Percentiles rank a stretch among this genome's conserved stretches.
phyloP scores from a whole-genome alignment of 2,888 invertebrate genomes.

The Phlogophora meticulosa region DNA sequence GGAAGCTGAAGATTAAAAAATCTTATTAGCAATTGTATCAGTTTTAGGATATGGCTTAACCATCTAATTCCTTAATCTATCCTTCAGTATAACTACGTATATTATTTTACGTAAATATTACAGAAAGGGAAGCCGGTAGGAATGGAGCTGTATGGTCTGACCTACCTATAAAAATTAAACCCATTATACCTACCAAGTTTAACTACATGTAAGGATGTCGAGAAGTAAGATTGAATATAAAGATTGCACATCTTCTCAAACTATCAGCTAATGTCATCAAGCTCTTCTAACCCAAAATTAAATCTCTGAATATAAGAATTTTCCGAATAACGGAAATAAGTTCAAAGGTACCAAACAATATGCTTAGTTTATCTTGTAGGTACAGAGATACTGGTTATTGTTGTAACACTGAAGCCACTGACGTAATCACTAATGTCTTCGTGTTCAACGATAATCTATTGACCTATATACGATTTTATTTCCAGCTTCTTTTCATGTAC shows the following conservation, averaged over 20 bases:
- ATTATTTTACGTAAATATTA: too few species aligned
- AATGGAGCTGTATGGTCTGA: too few species aligned
- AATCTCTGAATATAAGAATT: neutral
- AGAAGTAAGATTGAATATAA: too few species aligned
- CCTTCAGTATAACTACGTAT: too few species aligned
- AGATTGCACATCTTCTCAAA: neutral
- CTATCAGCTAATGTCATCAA: neutral
- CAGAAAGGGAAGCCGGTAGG: too few species aligned
- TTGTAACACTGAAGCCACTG: neutral
- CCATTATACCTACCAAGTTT: too few species aligned
- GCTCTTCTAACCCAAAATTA: neutral
- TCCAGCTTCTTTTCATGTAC: constrained; percentile 4
- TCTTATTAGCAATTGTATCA: too few species aligned
- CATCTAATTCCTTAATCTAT: too few species aligned
- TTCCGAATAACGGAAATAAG: constrained; percentile 23
- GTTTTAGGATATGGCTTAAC: too few species aligned
- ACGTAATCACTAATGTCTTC: constrained; percentile 17
- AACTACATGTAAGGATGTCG: too few species aligned
- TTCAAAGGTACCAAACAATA: constrained; percentile 36
- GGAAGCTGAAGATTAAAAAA: too few species aligned
- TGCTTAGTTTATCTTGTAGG: neutral
- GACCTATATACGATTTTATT: constrained; percentile 1
- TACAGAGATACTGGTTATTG: neutral
- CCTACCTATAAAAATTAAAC: too few species aligned
- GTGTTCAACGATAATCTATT: constrained; percentile 28